A percentile compares a stretch with the other conserved stretches of the same genome.
Conservation (phyloP, 23 tunicate genomes). For the Pegea sp. region DNA sequence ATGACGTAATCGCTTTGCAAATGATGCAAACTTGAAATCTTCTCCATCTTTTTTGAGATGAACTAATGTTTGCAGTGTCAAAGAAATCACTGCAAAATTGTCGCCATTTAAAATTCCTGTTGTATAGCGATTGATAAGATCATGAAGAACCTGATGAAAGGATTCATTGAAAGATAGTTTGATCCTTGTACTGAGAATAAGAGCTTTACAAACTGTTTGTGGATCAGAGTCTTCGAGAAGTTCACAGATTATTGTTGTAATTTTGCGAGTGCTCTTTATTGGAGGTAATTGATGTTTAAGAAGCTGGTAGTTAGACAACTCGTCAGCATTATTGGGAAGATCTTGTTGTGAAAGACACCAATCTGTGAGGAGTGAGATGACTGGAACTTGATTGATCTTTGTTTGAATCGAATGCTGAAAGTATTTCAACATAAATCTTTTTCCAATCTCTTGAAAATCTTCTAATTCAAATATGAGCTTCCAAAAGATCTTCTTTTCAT, state of each 20-base stretch:
- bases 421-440: conserved; percentile 12
- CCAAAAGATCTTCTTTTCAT: too few relatives aligned
- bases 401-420: conserved; percentile 17
- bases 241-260: too few relatives aligned
- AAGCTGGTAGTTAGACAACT: conserved; percentile 1
- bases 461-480: too few relatives aligned
- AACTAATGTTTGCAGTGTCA: conserved; percentile 1
- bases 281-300: too few relatives aligned
- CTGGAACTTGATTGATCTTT: neutral
- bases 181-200: conserved; percentile 12
- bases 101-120: too few relatives aligned
- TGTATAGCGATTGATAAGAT: too few relatives aligned
- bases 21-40: too few relatives aligned
- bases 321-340: conserved; percentile 16
- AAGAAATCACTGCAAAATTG: conserved; percentile 8
- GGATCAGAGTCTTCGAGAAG: neutral
- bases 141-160: neutral
- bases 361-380: conserved; percentile 9
- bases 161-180: neutral
- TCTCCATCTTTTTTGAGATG: neutral
- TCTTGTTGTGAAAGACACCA: conserved; percentile 1
- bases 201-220: conserved; percentile 17
- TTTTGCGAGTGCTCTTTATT: too few relatives aligned
- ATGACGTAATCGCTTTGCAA: too few relatives aligned
- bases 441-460: conserved; percentile 4